phyloP scores from a whole-genome alignment of 2,797 vertebrate genomes.

The Schizopygopsis pylzovi region DNA sequence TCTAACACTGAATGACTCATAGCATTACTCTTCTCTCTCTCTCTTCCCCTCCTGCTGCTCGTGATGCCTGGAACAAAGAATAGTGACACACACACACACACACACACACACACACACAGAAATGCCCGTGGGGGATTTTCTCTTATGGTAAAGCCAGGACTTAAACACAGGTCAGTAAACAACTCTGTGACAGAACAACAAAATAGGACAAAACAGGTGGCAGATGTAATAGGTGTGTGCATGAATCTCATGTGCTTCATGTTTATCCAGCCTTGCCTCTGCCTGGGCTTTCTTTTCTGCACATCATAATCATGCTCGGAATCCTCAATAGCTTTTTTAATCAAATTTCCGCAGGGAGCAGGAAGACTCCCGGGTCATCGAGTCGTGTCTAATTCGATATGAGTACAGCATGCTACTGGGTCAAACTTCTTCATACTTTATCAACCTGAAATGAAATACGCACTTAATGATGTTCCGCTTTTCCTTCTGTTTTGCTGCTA shows the following conservation, averaged over 20 bases:
- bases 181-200: slow-evolving; percentile 75
- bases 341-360: slow-evolving; percentile 44
- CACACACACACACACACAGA: slow-evolving; percentile 80
- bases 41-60: slow-evolving; percentile 66
- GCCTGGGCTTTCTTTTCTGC: slow-evolving; percentile 30
- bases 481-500: background rate
- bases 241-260: slow-evolving; percentile 30
- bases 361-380: slow-evolving; percentile 45
- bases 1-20: slow-evolving; percentile 98
- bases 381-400: slow-evolving; percentile 37
- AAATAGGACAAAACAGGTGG: slow-evolving; percentile 45
- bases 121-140: slow-evolving; percentile 77
- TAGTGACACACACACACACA: slow-evolving; percentile 66
- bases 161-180: slow-evolving; percentile 81
- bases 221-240: slow-evolving; percentile 41
- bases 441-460: slow-evolving; percentile 2
- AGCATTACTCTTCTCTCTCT: slow-evolving; percentile 85
- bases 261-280: slow-evolving; percentile 23
- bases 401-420: slow-evolving; percentile 39
- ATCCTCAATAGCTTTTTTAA: slow-evolving; percentile 49
- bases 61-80: slow-evolving; percentile 85
- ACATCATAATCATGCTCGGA: slow-evolving; percentile 36
- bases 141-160: slow-evolving; percentile 75
- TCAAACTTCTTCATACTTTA: slow-evolving; percentile 33
- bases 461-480: background rate